Evolutionary conservation across 2,797 vertebrate genomes (phyloP).

Genomic region (Petrocephalus schoutedeni): DNA sequence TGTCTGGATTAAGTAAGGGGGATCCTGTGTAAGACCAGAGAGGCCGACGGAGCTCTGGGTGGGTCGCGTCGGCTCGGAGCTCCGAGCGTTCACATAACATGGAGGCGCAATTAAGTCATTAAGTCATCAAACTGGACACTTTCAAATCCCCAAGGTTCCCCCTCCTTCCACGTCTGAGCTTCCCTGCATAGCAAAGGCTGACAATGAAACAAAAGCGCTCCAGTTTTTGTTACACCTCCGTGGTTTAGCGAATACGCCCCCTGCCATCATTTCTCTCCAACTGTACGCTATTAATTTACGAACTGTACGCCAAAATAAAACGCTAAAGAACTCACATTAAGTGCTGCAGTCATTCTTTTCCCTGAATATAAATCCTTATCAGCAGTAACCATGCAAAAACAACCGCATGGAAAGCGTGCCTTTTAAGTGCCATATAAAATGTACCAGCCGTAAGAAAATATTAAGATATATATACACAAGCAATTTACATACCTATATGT

Average conservation of each 20-base stretch:
- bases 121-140: constrained; percentile 60
- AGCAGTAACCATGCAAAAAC: neutral
- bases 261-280: neutral
- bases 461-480: neutral
- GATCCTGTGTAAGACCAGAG: constrained; percentile 45
- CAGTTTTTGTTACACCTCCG: neutral
- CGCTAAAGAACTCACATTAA: neutral
- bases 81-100: constrained; percentile 40
- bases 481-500: neutral
- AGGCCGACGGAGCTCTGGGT: constrained; percentile 32
- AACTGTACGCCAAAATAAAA: constrained; percentile 8
- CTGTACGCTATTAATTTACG: neutral
- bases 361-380: neutral
- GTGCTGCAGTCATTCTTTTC: neutral
- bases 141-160: constrained; percentile 42
- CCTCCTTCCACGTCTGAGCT: constrained; percentile 25
- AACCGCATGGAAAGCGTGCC: neutral
- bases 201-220: constrained; percentile 8
- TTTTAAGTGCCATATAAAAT: neutral
- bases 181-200: neutral
- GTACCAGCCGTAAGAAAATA: neutral
- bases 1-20: constrained; percentile 45
- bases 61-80: constrained; percentile 27
- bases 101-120: constrained; percentile 59
- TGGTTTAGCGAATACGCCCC: neutral